A percentile compares a stretch with the other conserved stretches of the same genome.
Conservation (phyloP, 2,888 invertebrate genomes). For the Tipula unca region DNA sequence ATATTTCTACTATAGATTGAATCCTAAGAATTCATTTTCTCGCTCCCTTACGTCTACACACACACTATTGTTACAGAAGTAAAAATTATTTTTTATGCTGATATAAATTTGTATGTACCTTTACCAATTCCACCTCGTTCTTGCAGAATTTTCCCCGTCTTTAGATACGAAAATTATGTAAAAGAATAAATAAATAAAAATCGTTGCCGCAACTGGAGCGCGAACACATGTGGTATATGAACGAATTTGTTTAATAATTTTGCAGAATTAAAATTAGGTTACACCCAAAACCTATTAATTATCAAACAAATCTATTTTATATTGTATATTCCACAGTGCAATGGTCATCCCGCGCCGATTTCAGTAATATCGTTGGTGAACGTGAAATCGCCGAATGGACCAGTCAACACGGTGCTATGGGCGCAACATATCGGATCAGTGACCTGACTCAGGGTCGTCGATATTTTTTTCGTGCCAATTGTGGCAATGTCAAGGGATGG, state of each 20-base stretch:
- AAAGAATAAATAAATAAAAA: too few species aligned
- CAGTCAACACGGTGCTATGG: conserved; percentile 42
- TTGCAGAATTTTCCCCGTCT: neutral
- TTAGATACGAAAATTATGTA: too few species aligned
- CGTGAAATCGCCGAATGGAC: conserved; percentile 60
- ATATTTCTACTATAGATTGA: neutral
- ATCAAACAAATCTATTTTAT: neutral
- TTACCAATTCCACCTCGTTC: neutral
- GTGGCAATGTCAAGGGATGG: conserved; percentile 89
- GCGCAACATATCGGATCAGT: conserved; percentile 46
- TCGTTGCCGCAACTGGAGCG: neutral
- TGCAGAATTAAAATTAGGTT: neutral
- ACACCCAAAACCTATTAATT: too few species aligned
- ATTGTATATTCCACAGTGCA: conserved; percentile 78
- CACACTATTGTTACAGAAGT: neutral
- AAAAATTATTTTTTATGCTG: neutral
- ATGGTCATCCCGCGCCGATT: conserved; percentile 85
- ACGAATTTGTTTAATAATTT: neutral
- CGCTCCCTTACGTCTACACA: neutral
- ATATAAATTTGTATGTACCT: neutral
- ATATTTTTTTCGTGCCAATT: conserved; percentile 85
- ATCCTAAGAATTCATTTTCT: neutral
- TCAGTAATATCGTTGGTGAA: conserved; percentile 71
- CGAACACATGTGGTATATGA: neutral
- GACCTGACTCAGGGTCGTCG: conserved; percentile 75